Evolutionary conservation across 2,888 invertebrate species (phyloP), one percentile per base, ranked within the genome.

Genomic region (Hermaeophaga mercurialis): DNA sequence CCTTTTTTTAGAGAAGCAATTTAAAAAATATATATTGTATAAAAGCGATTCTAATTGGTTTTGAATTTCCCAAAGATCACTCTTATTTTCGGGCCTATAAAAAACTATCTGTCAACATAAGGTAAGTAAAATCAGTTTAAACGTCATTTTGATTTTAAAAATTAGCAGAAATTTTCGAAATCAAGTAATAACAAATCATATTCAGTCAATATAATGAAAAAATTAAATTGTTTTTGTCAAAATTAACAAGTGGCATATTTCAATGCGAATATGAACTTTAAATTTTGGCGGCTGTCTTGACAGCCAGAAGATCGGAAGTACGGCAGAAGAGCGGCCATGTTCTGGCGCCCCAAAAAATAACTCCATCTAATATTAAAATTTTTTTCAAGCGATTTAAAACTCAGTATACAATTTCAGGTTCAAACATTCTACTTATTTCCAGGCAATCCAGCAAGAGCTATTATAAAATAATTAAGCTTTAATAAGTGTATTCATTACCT

Each of bases 241-340:
- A 62, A 62, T 59, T 62, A 59, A 59, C 59, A 62, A 59, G 62
- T 62, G 59, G 54, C 55, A 58, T 50, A 56, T 59, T 54, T 59
- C 60, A 58, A 12, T 57, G 28, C 47, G 56, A 54, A 45, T 47
- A 48, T 46, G 53, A 54, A 47, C 53, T 67, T 67, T 63, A 58
- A 66, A 58, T 59, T 62, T 66, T 65, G 65, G 67, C 67, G 67
- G 63, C 58, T 61, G 59, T 52, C 54, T 56, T 67, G 67, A 67
- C 67, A 67, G 63, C 44, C 52, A 48, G 43, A 56, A 59, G 54
- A 64, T 65, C 67, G 66, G 67, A 62, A 59, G 57, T 56, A 48
- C 24, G 54, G 60, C 19, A 58, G 50, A 31, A 33, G 54, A 61
- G 45, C 63, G 52, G 63, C 65, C 60, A 61, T 62, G 59, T 66